Percentiles rank a stretch among this genome's conserved stretches.
Conservation (phyloP, 1,140 invertebrate genomes). For the Anastrepha ludens region DNA sequence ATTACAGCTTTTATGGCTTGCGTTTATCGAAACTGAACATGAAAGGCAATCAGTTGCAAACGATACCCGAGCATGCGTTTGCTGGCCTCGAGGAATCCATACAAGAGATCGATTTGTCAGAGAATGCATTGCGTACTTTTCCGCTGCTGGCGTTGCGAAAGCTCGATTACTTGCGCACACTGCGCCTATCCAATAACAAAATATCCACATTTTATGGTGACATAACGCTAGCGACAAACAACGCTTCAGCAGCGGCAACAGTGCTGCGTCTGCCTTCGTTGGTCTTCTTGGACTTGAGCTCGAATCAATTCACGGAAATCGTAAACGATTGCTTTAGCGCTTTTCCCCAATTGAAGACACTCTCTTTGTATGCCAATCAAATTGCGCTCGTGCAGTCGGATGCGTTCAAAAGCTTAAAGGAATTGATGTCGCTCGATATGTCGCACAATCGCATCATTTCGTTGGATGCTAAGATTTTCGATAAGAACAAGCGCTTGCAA, state of each 20-base stretch:
- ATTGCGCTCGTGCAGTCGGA: conserved; percentile 86
- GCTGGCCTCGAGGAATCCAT: conserved; percentile 87
- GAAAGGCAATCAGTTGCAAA: conserved; percentile 86
- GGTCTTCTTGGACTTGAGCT: conserved; percentile 87
- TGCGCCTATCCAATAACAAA: conserved; percentile 90
- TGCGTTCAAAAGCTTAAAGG: conserved; percentile 82
- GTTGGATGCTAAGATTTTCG: conserved; percentile 83
- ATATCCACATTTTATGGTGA: conserved; percentile 77
- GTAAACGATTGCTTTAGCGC: conserved; percentile 85
- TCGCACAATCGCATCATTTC: conserved; percentile 90
- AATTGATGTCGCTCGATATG: conserved; percentile 89
- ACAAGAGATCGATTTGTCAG: conserved; percentile 87
- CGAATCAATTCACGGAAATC: conserved; percentile 87
- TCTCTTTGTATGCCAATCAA: conserved; percentile 89
- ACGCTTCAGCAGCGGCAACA: conserved; percentile 69
- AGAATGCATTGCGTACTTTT: conserved; percentile 88
- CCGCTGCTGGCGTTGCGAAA: conserved; percentile 86
- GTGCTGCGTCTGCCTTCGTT: conserved; percentile 81
- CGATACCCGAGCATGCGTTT: conserved; percentile 89
- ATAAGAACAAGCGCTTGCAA: conserved; percentile 82
- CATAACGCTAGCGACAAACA: conserved; percentile 68
- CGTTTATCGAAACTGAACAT: conserved; percentile 87
- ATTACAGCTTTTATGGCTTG: conserved; percentile 90
- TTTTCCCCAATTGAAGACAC: conserved; percentile 84
- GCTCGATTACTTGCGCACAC: conserved; percentile 82